Evolutionary conservation across 2,888 invertebrate species (phyloP).

Genomic region (Tigriopus californicus): DNA sequence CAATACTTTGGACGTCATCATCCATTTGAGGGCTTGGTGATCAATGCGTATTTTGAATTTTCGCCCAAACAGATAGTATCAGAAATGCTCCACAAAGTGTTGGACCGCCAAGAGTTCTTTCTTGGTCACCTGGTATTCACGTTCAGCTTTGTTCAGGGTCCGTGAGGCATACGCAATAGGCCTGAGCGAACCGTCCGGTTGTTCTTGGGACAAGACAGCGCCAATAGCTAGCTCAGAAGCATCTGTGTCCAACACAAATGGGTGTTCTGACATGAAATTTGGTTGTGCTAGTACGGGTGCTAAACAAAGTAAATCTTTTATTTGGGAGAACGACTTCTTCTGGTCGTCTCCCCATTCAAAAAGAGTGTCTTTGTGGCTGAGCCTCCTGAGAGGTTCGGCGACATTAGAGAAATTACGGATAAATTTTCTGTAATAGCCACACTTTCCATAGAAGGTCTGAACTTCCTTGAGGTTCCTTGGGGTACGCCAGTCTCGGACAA

Average conservation of each 20-base stretch:
- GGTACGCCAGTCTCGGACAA: constrained; percentile 15
- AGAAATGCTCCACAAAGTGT: not conserved
- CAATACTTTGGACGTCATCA: not conserved
- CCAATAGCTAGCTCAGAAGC: not conserved
- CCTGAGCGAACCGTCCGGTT: not conserved
- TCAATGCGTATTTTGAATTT: not conserved
- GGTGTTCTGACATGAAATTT: not conserved
- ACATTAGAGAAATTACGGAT: constrained; percentile 4
- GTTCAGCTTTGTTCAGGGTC: not conserved
- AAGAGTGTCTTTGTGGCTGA: not conserved
- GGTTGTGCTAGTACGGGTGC: not conserved
- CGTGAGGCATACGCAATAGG: not conserved
- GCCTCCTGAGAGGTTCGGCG: not conserved
- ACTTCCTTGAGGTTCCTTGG: constrained; percentile 16
- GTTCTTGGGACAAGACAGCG: not conserved
- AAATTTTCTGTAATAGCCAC: constrained; percentile 18
- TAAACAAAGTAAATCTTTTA: not conserved
- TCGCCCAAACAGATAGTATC: not conserved
- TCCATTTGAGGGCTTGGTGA: constrained; percentile 5
- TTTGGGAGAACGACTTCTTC: not conserved
- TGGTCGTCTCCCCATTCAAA: not conserved
- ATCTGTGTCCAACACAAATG: constrained; percentile 1
- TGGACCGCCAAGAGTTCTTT: not conserved
- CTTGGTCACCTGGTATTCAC: not conserved
- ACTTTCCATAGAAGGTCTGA: constrained; percentile 18